Percentiles rank a stretch among this genome's conserved stretches.
phyloP scores from a whole-genome alignment of 2,888 invertebrate species.

The Drosophila pullipes region DNA sequence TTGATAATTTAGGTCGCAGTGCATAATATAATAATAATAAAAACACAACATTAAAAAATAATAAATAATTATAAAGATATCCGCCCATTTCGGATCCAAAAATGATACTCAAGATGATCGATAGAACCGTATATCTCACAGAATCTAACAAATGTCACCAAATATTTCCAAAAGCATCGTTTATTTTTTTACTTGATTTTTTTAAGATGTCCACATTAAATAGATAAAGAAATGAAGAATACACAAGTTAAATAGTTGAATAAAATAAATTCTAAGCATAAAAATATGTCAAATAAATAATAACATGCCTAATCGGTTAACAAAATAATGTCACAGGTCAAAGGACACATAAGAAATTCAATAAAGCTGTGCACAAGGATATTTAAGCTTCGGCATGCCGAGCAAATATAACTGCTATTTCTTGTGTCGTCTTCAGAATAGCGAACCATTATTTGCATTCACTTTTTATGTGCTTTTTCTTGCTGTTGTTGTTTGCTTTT shows the following conservation, averaged over 20 bases:
- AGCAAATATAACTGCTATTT: slow-evolving; percentile 24
- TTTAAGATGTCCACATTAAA: too few species aligned
- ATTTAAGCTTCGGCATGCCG: slow-evolving; percentile 8
- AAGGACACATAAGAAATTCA: neutral
- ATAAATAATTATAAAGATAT: too few species aligned
- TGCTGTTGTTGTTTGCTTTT: slow-evolving; percentile 16
- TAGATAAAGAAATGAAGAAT: neutral
- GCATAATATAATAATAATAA: too few species aligned
- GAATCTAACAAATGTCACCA: accelerated
- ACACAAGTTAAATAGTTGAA: neutral
- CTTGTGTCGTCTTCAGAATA: slow-evolving; percentile 56
- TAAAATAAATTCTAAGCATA: neutral
- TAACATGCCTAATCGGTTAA: neutral
- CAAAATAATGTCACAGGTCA: neutral
- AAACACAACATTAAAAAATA: too few species aligned
- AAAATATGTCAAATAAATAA: neutral
- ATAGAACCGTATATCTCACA: neutral
- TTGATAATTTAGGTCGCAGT: too few species aligned
- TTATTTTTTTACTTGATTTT: neutral
- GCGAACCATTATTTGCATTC: slow-evolving; percentile 70
- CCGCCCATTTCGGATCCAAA: too few species aligned
- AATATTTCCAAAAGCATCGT: neutral
- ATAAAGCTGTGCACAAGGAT: slow-evolving; percentile 1
- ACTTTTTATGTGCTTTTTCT: slow-evolving; percentile 66
- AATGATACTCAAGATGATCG: neutral